phyloP scores from a whole-genome alignment of 1,140 invertebrate species.

The Alviniconcha marisindica region DNA sequence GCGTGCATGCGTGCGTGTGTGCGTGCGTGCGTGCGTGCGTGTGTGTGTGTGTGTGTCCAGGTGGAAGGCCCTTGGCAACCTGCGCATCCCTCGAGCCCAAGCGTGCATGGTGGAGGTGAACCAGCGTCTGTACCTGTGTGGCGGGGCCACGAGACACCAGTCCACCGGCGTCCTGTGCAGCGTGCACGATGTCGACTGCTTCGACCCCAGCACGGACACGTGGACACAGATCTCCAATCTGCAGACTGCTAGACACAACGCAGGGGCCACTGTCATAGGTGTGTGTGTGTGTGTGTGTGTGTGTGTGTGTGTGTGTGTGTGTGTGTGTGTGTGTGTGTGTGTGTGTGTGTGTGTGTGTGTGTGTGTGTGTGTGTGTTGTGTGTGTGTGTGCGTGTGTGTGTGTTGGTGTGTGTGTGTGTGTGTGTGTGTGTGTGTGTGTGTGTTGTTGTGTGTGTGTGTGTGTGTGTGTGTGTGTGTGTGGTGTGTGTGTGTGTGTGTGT shows the following conservation, averaged over 20 bases:
- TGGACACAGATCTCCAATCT: neutral
- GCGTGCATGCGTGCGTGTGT: no score
- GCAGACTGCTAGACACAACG: neutral
- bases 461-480: no score
- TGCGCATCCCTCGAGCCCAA: slow-evolving; percentile 48
- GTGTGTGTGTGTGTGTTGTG: no score
- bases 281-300: no score
- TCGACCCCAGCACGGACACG: neutral
- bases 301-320: no score
- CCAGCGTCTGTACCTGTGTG: slow-evolving; percentile 46
- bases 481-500: neutral
- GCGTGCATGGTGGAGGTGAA: slow-evolving; percentile 42
- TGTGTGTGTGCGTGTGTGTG: no score
- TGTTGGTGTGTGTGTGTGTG: no score
- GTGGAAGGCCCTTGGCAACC: neutral
- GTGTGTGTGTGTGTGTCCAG: neutral
- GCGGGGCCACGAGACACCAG: slow-evolving; percentile 41
- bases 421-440: no score
- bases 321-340: no score
- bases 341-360: no score
- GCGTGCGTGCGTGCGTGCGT: no score
- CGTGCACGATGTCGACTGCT: slow-evolving; percentile 38
- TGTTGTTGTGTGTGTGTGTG: no score
- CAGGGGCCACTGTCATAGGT: neutral
- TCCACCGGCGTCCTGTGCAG: slow-evolving; percentile 41